Evolutionary conservation across 2,113 vertebrate genomes (phyloP), one percentile per base, ranked within the genome.

Genomic region (Percina caprodes): DNA sequence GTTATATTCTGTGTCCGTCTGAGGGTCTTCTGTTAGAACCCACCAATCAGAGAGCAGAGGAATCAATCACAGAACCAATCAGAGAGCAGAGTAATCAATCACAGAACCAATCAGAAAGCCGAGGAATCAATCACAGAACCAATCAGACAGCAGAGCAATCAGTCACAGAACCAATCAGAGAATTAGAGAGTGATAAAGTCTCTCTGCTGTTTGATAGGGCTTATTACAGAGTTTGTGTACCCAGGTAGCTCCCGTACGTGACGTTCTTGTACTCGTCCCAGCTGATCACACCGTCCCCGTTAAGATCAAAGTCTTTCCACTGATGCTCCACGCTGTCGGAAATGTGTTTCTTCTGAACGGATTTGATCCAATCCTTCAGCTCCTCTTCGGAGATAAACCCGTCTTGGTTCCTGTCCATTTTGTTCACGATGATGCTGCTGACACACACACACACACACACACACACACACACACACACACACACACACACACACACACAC

Each of bases 221-320:
- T 9, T 39, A 9, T 39, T 39, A 39, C 8, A 9, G 8, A 9
- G 39, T 42, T 11, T 42, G 9, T 42, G 39, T 42, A 42, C 96
- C 96, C 79, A 97, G 90, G 87, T 96, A 96, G 61, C 93, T 95
- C 74, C 96, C 96, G 77, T 96, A 96, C 1, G 96, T 96, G 85
- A 95, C 91, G 80, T 96, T 97, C 82, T 94, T 96, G 93, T 96
- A 97, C 92, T 96, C 96, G 42, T 96, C 95, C 97, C 96, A 97
- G 92, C 95, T 95, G 89, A 97, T 93, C 82, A 88, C 85, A 24
- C 96, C 95, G 68, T 96, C 95, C 42, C 83, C 75, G 74, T 96
- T 94, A 83, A 92, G 35, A 90, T 96, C 96, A 77, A 96, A 96
- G 70, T 94, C 96, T 61, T 90, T 94, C 96, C 96, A 96, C 55